Percentiles rank a stretch among this genome's conserved stretches.
These are phyloP conservation scores for Drosophila niveifrons DNA, from an alignment of 2,888 invertebrate species.

Conservation along the genomic window DNA sequence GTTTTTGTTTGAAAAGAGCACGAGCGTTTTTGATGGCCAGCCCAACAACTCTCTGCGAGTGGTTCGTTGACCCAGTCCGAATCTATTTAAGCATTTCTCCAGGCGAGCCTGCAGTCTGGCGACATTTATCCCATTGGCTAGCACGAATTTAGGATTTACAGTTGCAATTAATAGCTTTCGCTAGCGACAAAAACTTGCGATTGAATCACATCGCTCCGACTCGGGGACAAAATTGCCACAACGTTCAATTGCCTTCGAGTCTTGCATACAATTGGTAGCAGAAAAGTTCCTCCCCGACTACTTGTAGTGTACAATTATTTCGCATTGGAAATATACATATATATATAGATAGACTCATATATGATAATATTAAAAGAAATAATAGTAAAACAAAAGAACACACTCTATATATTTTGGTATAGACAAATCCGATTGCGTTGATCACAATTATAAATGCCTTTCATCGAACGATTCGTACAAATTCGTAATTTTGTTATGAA, in stretches of 20 bases:
- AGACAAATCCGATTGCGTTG: slow-evolving; percentile 41
- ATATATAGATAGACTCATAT: slow-evolving; percentile 8
- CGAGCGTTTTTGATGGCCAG: neutral
- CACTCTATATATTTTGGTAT: slow-evolving; percentile 49
- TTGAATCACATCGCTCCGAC: slow-evolving; percentile 13
- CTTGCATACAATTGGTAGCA: slow-evolving; percentile 65
- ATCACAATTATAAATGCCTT: slow-evolving; percentile 69
- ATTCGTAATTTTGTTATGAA: slow-evolving; percentile 77
- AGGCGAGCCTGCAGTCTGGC: slow-evolving; percentile 18
- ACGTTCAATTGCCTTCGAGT: slow-evolving; percentile 70
- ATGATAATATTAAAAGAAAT: slow-evolving; percentile 19
- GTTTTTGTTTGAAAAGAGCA: slow-evolving; percentile 55
- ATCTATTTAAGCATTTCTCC: slow-evolving; percentile 49
- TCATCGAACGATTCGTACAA: slow-evolving; percentile 70
- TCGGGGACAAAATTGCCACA: neutral
- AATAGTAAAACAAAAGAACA: slow-evolving; percentile 17
- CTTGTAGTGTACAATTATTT: slow-evolving; percentile 42
- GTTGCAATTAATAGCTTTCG: slow-evolving; percentile 49
- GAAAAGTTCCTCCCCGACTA: slow-evolving; percentile 30
- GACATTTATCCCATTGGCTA: slow-evolving; percentile 55
- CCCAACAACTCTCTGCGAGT: slow-evolving; percentile 43
- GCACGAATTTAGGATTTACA: slow-evolving; percentile 35
- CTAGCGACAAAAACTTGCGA: slow-evolving; percentile 21
- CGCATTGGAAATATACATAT: slow-evolving; percentile 46
- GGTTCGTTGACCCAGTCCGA: slow-evolving; percentile 73